phyloP scores from a whole-genome alignment of 2,797 vertebrate species.

The Sarcophilus harrisii region DNA sequence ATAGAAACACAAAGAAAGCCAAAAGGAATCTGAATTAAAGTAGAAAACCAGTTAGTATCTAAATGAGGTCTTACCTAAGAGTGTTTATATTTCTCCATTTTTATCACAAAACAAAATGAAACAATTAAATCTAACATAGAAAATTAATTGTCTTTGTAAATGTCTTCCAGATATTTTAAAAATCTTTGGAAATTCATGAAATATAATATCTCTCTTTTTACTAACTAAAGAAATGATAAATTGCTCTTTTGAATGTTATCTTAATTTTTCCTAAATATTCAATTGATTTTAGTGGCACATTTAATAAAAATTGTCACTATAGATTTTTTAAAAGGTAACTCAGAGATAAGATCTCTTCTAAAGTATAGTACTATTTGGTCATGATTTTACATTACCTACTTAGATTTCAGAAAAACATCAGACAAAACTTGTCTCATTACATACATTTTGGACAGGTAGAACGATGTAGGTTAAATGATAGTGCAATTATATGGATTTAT shows the following conservation, averaged over 20 bases:
- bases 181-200: background rate
- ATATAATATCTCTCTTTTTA: background rate
- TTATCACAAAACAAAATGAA: background rate
- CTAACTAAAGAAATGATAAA: background rate
- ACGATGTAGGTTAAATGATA: background rate
- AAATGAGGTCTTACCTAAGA: background rate
- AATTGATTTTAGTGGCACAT: background rate
- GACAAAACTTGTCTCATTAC: background rate
- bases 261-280: background rate
- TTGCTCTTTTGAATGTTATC: background rate
- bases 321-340: background rate
- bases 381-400: background rate
- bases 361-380: background rate
- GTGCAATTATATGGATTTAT: background rate
- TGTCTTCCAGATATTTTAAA: background rate
- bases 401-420: background rate
- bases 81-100: background rate
- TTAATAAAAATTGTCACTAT: background rate
- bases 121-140: background rate
- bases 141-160: background rate
- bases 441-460: background rate
- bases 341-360: background rate
- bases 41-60: background rate
- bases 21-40: background rate
- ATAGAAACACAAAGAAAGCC: background rate